These are phyloP conservation scores for Trichopria drosophilae DNA, from an alignment of 2,888 invertebrate genomes.

Conservation along the genomic window DNA sequence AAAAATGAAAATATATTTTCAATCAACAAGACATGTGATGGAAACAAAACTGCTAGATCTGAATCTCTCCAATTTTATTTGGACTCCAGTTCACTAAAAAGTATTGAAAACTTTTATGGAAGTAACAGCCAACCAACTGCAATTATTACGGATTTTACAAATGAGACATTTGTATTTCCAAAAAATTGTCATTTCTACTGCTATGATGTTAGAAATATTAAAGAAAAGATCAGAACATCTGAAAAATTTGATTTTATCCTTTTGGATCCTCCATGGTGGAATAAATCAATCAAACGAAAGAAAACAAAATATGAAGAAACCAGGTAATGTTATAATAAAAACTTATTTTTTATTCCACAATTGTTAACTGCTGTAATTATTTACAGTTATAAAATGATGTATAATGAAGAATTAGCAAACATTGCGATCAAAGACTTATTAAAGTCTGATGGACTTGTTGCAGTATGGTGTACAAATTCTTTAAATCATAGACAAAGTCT, in stretches of 20 bases:
- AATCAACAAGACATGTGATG: too few species aligned
- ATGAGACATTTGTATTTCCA: constrained; percentile 68
- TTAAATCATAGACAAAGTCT: constrained; percentile 70
- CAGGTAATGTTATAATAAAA: constrained; percentile 60
- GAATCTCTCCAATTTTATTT: too few species aligned
- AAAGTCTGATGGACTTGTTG: constrained; percentile 69
- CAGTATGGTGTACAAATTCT: constrained; percentile 93
- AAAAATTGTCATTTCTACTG: constrained; percentile 68
- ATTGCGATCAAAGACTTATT: constrained; percentile 72
- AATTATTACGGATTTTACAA: constrained; percentile 60
- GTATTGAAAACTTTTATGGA: constrained; percentile 63
- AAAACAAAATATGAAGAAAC: constrained; percentile 66
- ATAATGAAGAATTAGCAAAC: constrained; percentile 71
- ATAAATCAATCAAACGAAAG: constrained; percentile 86
- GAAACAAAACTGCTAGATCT: too few species aligned
- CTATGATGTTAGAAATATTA: constrained; percentile 67
- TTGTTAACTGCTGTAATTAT: constrained; percentile 8
- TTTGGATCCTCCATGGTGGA: constrained; percentile 96
- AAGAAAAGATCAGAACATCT: constrained; percentile 60
- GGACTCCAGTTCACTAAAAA: too few species aligned
- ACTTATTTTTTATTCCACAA: constrained; percentile 13
- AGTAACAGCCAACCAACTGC: constrained; percentile 63
- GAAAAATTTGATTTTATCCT: constrained; percentile 77
- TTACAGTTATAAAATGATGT: constrained; percentile 77
- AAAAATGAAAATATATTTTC: too few species aligned